A percentile compares a stretch with the other conserved stretches of the same genome.
phyloP scores from a whole-genome alignment of 2,888 invertebrate species.

The Salpingus planirostris region DNA sequence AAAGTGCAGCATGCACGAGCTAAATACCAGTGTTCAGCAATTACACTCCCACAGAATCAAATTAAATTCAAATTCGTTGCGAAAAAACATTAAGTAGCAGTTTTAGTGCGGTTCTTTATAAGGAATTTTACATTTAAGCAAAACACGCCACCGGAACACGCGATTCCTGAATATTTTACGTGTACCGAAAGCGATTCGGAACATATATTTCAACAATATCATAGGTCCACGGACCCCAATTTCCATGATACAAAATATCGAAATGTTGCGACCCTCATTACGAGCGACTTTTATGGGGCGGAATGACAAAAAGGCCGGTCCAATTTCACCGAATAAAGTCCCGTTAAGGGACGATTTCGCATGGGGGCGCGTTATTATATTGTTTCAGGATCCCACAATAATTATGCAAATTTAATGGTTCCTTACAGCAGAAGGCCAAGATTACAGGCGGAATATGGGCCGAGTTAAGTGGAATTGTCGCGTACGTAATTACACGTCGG shows the following conservation, averaged over 20 bases:
- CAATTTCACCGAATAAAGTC: too few species aligned
- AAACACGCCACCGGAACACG: slow-evolving; percentile 10
- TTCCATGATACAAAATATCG: neutral
- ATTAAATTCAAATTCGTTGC: slow-evolving; percentile 8
- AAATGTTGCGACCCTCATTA: too few species aligned
- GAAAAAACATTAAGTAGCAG: slow-evolving; percentile 8
- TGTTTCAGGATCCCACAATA: slow-evolving; percentile 18
- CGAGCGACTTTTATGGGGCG: too few species aligned
- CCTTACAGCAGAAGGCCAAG: slow-evolving; percentile 16
- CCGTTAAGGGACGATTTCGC: too few species aligned
- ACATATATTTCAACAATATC: slow-evolving; percentile 8
- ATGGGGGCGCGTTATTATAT: slow-evolving; percentile 5
- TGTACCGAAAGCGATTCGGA: slow-evolving; percentile 5
- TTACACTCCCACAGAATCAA: slow-evolving; percentile 1
- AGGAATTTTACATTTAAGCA: slow-evolving; percentile 10
- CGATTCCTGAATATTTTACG: slow-evolving; percentile 12
- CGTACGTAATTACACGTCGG: slow-evolving; percentile 18
- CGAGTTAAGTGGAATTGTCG: slow-evolving; percentile 20
- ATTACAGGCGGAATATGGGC: slow-evolving; percentile 21
- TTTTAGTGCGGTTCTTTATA: slow-evolving; percentile 10
- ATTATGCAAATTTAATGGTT: slow-evolving; percentile 23
- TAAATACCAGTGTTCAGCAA: slow-evolving; percentile 3
- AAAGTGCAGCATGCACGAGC: slow-evolving; percentile 1
- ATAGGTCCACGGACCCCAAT: slow-evolving; percentile 2
- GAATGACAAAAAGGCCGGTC: too few species aligned